A percentile compares a stretch with the other conserved stretches of the same genome.
Conservation (phyloP, 2,113 vertebrate genomes). For the Platichthys flesus region DNA sequence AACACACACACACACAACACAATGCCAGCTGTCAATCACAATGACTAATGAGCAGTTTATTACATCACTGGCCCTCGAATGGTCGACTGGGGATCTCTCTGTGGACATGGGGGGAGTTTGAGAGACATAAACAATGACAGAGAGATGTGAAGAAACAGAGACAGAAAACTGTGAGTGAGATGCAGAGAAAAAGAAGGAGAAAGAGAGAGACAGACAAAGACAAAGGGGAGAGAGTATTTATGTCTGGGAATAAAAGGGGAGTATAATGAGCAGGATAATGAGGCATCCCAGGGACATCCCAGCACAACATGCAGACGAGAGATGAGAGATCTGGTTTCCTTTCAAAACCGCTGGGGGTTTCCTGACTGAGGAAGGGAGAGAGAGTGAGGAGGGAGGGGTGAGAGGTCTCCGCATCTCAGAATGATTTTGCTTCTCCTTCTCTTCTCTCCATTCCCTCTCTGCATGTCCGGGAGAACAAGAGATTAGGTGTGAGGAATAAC, state of each 20-base stretch:
- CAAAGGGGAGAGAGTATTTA: conserved; percentile 44
- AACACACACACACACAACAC: conserved; percentile 31
- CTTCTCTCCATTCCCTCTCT: neutral
- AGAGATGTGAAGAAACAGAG: neutral
- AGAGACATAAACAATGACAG: conserved; percentile 5
- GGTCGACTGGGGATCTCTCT: conserved; percentile 43
- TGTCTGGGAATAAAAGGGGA: conserved; percentile 54
- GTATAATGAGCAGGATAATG: conserved; percentile 72
- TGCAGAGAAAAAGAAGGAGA: neutral
- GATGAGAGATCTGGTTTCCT: conserved; percentile 75
- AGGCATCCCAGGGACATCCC: conserved; percentile 67
- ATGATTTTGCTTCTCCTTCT: conserved; percentile 39
- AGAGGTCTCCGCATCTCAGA: conserved; percentile 37
- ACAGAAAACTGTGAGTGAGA: conserved; percentile 8
- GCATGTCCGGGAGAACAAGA: neutral
- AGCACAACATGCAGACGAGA: conserved; percentile 63
- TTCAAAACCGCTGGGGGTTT: conserved; percentile 69
- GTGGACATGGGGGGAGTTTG: neutral
- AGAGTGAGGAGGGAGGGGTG: neutral
- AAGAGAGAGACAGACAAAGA: conserved; percentile 49
- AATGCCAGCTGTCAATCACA: conserved; percentile 69
- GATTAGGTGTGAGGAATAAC: neutral
- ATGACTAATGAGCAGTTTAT: conserved; percentile 72
- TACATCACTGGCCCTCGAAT: conserved; percentile 63
- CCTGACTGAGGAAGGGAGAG: conserved; percentile 61